Percentiles rank a stretch among this genome's conserved stretches.
Conservation (phyloP, 2,113 vertebrate species). For the Myotis yumanensis region DNA sequence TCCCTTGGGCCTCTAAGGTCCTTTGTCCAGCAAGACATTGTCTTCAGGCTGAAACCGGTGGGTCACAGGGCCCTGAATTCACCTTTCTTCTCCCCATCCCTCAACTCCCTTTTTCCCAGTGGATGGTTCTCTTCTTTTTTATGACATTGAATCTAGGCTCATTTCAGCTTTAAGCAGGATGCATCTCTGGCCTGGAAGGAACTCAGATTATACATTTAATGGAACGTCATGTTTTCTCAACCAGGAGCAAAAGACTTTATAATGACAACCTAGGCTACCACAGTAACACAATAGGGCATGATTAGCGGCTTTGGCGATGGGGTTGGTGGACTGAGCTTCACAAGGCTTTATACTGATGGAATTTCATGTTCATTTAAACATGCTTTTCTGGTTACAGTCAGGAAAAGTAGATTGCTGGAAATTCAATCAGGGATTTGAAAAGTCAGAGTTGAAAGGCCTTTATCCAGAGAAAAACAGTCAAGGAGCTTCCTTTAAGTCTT, state of each 20-base stretch:
- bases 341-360: slow-evolving; percentile 70
- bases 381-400: slow-evolving; percentile 72
- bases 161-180: slow-evolving; percentile 54
- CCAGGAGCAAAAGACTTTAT: slow-evolving; percentile 67
- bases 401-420: slow-evolving; percentile 74
- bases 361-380: slow-evolving; percentile 77
- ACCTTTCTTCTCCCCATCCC: background rate
- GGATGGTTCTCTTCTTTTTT: slow-evolving; percentile 28
- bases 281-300: slow-evolving; percentile 76
- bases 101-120: background rate
- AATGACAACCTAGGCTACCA: slow-evolving; percentile 73
- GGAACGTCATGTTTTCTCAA: slow-evolving; percentile 71
- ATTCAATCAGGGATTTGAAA: slow-evolving; percentile 67
- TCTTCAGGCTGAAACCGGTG: background rate
- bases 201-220: slow-evolving; percentile 71
- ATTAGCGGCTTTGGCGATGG: slow-evolving; percentile 69
- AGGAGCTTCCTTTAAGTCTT: slow-evolving; percentile 19
- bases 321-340: slow-evolving; percentile 46
- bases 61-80: background rate
- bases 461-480: slow-evolving; percentile 45
- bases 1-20: slow-evolving; percentile 47
- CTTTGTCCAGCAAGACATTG: background rate
- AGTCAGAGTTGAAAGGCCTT: slow-evolving; percentile 58
- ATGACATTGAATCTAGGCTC: slow-evolving; percentile 35
- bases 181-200: slow-evolving; percentile 60